phyloP scores from a whole-genome alignment of 37 sponge, comb jelly and placozoan species.

The Beroe ovata region DNA sequence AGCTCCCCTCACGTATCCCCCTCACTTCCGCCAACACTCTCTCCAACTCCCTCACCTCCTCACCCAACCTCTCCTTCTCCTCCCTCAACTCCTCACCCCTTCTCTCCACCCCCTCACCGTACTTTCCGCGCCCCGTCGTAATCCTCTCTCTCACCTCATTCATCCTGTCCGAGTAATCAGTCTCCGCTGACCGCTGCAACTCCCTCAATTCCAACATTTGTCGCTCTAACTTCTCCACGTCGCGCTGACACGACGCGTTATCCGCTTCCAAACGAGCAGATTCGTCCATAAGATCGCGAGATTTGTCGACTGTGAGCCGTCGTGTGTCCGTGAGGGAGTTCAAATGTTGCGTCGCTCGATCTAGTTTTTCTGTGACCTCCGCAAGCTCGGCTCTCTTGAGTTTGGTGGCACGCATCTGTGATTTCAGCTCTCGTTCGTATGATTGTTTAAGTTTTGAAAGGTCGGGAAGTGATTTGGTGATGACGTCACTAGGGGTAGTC shows the following conservation, averaged over 20 bases:
- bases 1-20: not conserved
- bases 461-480: constrained; percentile 30
- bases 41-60: constrained; percentile 2
- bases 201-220: constrained; percentile 62
- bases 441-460: constrained; percentile 23
- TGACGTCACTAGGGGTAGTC: constrained; percentile 59
- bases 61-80: constrained; percentile 8
- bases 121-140: not conserved
- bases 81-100: constrained; percentile 36
- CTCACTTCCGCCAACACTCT: not conserved
- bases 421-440: constrained; percentile 24
- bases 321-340: not conserved
- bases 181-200: not conserved
- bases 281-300: not conserved
- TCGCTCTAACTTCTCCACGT: constrained; percentile 20
- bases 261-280: not conserved
- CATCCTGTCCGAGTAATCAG: constrained; percentile 22
- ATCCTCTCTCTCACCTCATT: constrained; percentile 37
- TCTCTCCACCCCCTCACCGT: not conserved
- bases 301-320: not conserved
- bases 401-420: not conserved
- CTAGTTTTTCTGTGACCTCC: not conserved
- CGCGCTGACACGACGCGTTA: not conserved
- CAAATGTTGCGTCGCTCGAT: constrained; percentile 1
- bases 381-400: not conserved